These are phyloP conservation scores for Vannuccia rotundouncinata DNA, from an alignment of 2,888 invertebrate genomes.

Conservation along the genomic window DNA sequence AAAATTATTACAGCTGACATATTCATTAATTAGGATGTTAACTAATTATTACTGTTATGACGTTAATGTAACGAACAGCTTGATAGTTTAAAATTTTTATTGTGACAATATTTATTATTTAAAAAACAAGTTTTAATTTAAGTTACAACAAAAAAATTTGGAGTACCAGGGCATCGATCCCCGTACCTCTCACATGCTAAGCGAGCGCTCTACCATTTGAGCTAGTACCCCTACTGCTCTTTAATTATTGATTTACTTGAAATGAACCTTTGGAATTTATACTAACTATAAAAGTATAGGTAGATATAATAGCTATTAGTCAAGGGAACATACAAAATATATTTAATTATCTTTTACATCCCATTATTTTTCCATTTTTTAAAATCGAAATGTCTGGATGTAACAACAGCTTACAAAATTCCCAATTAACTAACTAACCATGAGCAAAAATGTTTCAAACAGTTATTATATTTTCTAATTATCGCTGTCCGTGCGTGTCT, in stretches of 20 bases:
- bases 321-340: too few relatives aligned
- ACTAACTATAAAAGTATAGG: neutral
- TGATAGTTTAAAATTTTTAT: too few relatives aligned
- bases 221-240: conserved; percentile 46
- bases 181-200: neutral
- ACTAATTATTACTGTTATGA: neutral
- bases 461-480: neutral
- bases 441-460: neutral
- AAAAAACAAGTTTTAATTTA: too few relatives aligned
- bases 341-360: too few relatives aligned
- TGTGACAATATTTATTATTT: too few relatives aligned
- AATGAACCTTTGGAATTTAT: neutral
- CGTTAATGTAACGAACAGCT: too few relatives aligned
- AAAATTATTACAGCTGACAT: neutral
- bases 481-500: neutral
- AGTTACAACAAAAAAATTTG: neutral
- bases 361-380: too few relatives aligned
- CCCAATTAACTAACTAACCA: too few relatives aligned
- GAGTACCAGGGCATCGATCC: neutral
- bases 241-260: neutral
- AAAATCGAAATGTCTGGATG: too few relatives aligned
- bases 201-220: neutral
- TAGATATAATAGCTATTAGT: neutral
- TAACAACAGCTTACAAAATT: too few relatives aligned
- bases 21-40: neutral